Base-by-base conservation (phyloP, 2,888 invertebrate genomes). In the Orthonevra nobilis region DNA sequence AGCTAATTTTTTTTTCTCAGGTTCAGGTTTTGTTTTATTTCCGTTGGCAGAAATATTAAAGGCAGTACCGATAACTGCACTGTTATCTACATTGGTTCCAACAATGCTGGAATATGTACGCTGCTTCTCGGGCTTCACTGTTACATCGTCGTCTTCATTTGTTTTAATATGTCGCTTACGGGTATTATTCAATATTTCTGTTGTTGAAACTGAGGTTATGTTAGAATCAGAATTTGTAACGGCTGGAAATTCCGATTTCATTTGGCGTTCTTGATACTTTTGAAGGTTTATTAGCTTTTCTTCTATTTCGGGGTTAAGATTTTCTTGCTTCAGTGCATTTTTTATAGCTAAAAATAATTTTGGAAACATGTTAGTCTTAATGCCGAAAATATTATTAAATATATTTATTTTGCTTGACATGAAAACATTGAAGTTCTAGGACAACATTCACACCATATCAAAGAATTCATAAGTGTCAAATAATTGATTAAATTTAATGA, bases 241-340 rank as follows among this genome's bases (percentile, higher is more conserved):
- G 86, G 40, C n/a, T 7, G 42, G 54, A 20, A n/a, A n/a, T n/a
- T 68, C 69, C 28, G 72, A 48, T 84, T 93, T 93, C 93, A 94
- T 93, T 85, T 92, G 92, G 83, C 93, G 92, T 86, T 95, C 95
- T 85, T 95, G 95, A 85, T 95, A 96, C 50, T 94, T 92, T 88
- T 97, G 97, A 83, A 97, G 91, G 84, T 96, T 96, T 36, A 97
- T 90, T 48, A 97, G 89, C 86, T 97, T 97, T 85, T 97, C 96
- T 87, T 97, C 96, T 81, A 97, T 95, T 89, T 97, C 97, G 0
- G 97, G 97, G 87, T 96, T 95, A 17, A 97, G 90, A 87, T 96
- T 96, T 85, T 96, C 96, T 89, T 96, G 95, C 88, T 95, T 95
- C 74, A 97, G 89, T n/a, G 96, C 97, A 87, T 95, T 96, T 88